Base-by-base conservation (phyloP, 2,113 vertebrate genomes). In the Patagioenas fasciata region DNA sequence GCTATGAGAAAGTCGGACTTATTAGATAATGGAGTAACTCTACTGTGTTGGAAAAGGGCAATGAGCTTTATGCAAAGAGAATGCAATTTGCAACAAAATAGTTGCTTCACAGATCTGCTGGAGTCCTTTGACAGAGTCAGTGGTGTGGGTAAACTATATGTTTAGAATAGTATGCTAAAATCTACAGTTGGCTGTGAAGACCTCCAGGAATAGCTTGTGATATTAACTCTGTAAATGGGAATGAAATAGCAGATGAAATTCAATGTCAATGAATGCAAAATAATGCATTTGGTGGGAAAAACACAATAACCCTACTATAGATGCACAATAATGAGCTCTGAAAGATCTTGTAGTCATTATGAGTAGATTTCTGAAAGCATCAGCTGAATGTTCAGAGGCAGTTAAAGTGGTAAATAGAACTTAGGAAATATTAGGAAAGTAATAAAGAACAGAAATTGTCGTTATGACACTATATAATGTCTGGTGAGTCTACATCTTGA, bases 311-410 rank as follows among this genome's bases (percentile, higher is more conserved):
- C 28, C 36, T 84, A 47, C 60, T 78, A 38, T 13, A 92, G 64
- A 80, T 38, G 42, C 72, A 91, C 47, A 66, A 38, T 80, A 97
- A 88, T 64, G 83, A 88, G 69, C 38, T 89, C 57, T 75, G 53
- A 67, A 95, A 87, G 78, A 79, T 86, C 53, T 82, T 85, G 34
- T 81, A 95, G 89, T 71, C 65, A 69, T 89, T 89, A 93, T 17
- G 56, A 79, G 72, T 23, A 84, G 65, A 83, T 85, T 92, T 91
- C 92, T 95, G 29, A 95, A 93, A 95, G 61, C 86, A 95, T 75
- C 61, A 87, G 26, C 83, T 91, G 73, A 64, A 71, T 81, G 42
- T 95, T 93, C 61, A 75, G 61, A 92, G 65, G 54, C 53, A 87
- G 72, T 78, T 93, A 83, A 85, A 88, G 36, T 83, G 40, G 85